Percentiles rank a stretch among this genome's conserved stretches.
Conservation (phyloP, 2,797 vertebrate genomes). For the Gambelia wislizenii region DNA sequence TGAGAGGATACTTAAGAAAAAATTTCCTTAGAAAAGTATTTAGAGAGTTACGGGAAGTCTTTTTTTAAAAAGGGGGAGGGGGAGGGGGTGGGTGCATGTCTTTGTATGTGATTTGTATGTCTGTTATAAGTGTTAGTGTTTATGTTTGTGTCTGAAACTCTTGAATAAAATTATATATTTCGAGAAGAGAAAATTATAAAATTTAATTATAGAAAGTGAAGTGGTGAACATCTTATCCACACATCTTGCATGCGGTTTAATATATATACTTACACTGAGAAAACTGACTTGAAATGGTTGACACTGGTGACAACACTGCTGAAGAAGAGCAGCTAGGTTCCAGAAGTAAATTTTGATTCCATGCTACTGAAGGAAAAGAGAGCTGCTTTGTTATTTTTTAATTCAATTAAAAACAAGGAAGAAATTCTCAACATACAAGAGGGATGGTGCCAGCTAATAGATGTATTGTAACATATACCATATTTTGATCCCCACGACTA, state of each 20-base stretch:
- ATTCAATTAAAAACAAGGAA: not conserved
- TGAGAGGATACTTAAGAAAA: too few species aligned
- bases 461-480: not conserved
- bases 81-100: too few species aligned
- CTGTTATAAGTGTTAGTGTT: too few species aligned
- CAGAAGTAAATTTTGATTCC: constrained; percentile 10
- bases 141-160: too few species aligned
- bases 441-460: not conserved
- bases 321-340: constrained; percentile 33
- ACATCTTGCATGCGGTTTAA: not conserved
- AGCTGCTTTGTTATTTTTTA: not conserved
- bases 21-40: too few species aligned
- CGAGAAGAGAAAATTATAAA: too few species aligned
- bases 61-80: too few species aligned
- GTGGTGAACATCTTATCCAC: not conserved
- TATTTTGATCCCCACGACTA: not conserved
- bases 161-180: too few species aligned
- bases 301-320: constrained; percentile 15
- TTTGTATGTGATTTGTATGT: too few species aligned
- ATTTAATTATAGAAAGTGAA: too few species aligned
- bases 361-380: constrained; percentile 28
- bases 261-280: constrained; percentile 70
- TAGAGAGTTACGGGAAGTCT: too few species aligned
- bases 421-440: not conserved
- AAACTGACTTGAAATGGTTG: constrained; percentile 49